Evolutionary conservation across 1,140 invertebrate species (phyloP).

Genomic region (Mylabris phalerata): DNA sequence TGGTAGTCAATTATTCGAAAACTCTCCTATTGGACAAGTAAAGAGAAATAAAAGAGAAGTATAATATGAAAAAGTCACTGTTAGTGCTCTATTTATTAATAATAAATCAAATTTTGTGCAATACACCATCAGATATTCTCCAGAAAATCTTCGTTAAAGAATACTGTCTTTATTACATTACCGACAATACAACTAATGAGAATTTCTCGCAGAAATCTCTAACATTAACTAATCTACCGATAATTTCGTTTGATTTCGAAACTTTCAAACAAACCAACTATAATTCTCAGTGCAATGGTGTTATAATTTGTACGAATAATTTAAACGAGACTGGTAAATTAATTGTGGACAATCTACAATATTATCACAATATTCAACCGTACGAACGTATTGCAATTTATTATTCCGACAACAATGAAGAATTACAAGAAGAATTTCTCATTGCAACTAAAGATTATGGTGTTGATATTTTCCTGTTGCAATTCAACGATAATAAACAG

Average conservation of each 20-base stretch:
- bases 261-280: not conserved
- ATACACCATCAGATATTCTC: too few relatives aligned
- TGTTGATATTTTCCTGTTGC: not conserved
- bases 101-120: too few relatives aligned
- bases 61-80: too few relatives aligned
- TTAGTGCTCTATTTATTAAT: too few relatives aligned
- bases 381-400: conserved; percentile 3
- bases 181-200: conserved; percentile 1
- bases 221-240: not conserved
- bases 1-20: too few relatives aligned
- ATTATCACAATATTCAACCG: not conserved
- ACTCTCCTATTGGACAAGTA: too few relatives aligned
- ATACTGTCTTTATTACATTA: conserved; percentile 1
- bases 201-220: not conserved
- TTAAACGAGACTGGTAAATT: not conserved
- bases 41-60: too few relatives aligned
- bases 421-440: not conserved
- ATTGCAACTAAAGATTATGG: not conserved
- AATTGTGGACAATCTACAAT: not conserved
- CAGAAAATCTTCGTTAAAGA: too few relatives aligned
- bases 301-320: not conserved
- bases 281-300: not conserved
- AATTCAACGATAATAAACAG: not conserved
- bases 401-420: not conserved
- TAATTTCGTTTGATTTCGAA: not conserved